Evolutionary conservation across 2,797 vertebrate genomes (phyloP), one percentile per base, ranked within the genome.

Genomic region (Sebastes matsubarae): DNA sequence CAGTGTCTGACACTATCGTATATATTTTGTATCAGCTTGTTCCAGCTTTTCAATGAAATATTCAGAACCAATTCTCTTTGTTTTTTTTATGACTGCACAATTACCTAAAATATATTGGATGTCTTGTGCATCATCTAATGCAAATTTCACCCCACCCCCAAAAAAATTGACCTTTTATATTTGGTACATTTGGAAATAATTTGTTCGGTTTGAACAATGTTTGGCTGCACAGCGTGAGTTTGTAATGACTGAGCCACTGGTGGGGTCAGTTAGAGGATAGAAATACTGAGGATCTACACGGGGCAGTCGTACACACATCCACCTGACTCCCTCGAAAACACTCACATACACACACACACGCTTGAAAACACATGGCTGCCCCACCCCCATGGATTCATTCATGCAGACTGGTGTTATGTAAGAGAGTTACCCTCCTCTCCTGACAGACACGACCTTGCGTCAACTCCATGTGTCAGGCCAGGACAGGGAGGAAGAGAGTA

Each of bases 381-480:
- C 75, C 69, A 20, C 84, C 86, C 83, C 77, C 75, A 16, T 1
- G 34, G 70, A 75, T 61, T 83, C 89, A 90, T 92, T 91, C 86
- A 92, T 88, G 88, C 85, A 89, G 81, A 86, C 79, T n/a, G 76
- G 6, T 36, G 87, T 95, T 94, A 90, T 68, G 83, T 91, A 94
- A 95, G 74, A 71, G 81, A 70, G 74, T 87, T 86, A 76, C 67
- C 79, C 81, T 77, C 69, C 64, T 69, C 83, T 75, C 46, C 61
- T n/a, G 46, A 72, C 69, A 87, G 80, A 87, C 86, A 65, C 76
- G 85, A 90, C 91, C 91, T 86, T n/a, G 79, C 18, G 4, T 90
- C 84, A 91, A 89, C 89, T 80, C 66, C 59, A 24, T 42, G 71
- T 20, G 69, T 85, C 79, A 81, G 9, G 52, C 14, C 30, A 63